A percentile compares a stretch with the other conserved stretches of the same genome.
Evolutionary conservation across 2,113 vertebrate species (phyloP).

Genomic region (Camelus dromedarius): DNA sequence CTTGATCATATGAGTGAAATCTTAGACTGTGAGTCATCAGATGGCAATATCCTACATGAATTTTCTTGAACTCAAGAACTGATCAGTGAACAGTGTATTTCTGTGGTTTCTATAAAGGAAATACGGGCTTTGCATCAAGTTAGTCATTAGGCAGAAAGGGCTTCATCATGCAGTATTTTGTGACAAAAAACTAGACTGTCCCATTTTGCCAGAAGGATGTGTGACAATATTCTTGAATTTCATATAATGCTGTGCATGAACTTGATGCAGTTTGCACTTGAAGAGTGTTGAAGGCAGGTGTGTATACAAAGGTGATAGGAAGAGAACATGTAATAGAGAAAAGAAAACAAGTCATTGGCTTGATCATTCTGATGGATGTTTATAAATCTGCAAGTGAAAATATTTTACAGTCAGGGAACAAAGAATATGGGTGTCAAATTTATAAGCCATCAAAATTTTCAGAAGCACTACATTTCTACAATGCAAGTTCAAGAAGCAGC

Average conservation of each 20-base stretch:
- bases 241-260: not conserved
- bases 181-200: not conserved
- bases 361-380: not conserved
- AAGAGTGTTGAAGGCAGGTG: not conserved
- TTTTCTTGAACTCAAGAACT: not conserved
- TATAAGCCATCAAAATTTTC: not conserved
- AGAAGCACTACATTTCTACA: not conserved
- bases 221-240: not conserved
- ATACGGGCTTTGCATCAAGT: not conserved
- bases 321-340: not conserved
- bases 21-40: not conserved
- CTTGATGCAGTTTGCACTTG: not conserved
- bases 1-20: not conserved
- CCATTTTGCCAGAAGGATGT: not conserved
- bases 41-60: not conserved
- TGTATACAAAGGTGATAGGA: not conserved
- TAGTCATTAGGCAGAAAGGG: not conserved
- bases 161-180: not conserved
- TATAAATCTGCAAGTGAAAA: not conserved
- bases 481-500: not conserved
- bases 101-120: not conserved
- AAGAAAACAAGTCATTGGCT: not conserved
- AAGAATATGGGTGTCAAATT: not conserved
- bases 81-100: not conserved
- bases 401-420: not conserved